These are phyloP conservation scores for Cephalophus harveyi DNA, from an alignment of 2,113 vertebrate genomes.

Conservation along the genomic window DNA sequence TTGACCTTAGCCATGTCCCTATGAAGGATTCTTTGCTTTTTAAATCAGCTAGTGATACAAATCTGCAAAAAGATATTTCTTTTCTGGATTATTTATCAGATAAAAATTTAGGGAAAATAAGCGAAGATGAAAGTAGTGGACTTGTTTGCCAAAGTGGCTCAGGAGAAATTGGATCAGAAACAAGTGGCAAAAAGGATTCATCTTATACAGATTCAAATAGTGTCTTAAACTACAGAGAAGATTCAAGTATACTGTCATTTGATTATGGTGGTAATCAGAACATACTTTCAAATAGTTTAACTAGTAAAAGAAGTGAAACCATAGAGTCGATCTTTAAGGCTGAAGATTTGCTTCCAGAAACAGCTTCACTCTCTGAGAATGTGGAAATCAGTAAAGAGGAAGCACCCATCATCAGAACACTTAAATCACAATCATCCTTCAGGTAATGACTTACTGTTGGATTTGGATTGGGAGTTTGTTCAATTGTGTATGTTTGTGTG, in stretches of 20 bases:
- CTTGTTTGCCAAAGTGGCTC: constrained; percentile 79
- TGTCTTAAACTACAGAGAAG: constrained; percentile 73
- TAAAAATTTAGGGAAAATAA: constrained; percentile 81
- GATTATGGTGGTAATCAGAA: constrained; percentile 77
- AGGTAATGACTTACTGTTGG: constrained; percentile 74
- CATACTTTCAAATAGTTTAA: constrained; percentile 62
- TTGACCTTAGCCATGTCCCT: constrained; percentile 78
- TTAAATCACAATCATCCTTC: constrained; percentile 81
- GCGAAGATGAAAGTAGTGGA: constrained; percentile 80
- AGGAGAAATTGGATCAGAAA: constrained; percentile 75
- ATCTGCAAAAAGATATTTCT: constrained; percentile 81
- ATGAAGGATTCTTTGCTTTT: constrained; percentile 87
- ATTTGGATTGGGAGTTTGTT: not conserved
- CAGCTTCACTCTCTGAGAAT: constrained; percentile 75
- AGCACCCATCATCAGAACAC: constrained; percentile 78
- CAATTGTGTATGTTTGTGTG: not conserved
- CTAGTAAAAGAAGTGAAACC: constrained; percentile 68
- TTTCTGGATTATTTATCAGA: constrained; percentile 79
- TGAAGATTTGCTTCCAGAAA: constrained; percentile 77
- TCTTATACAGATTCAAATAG: constrained; percentile 65
- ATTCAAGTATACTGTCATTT: constrained; percentile 71
- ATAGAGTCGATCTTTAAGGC: constrained; percentile 79
- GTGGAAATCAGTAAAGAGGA: constrained; percentile 84
- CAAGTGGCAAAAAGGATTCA: constrained; percentile 71
- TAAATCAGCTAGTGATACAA: constrained; percentile 77